Evolutionary conservation across 2,888 invertebrate genomes (phyloP), one percentile per base, ranked within the genome.

Genomic region (Lasioglossum villosulum): DNA sequence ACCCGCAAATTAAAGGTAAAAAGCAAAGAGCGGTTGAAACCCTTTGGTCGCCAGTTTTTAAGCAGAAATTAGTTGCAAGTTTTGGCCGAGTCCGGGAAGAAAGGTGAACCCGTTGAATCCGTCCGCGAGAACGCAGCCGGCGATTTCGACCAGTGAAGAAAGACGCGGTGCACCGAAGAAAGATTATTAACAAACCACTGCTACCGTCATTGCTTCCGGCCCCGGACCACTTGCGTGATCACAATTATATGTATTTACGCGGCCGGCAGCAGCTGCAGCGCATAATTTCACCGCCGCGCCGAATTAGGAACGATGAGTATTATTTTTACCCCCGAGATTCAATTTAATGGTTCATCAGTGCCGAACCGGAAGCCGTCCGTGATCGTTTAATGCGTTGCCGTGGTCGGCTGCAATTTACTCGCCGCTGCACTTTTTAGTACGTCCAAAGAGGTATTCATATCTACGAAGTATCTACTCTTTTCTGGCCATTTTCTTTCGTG

Each of bases 281-380:
- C 68, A 52, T 59, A 72, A 79, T 73, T 84, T 76, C 73, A 27
- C 14, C 66, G 42, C 12, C 45, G 70, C 27, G 30, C 52, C 76
- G 86, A 88, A 81, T 89, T 80, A 89, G 78, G 66, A 79, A 71
- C 76, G 76, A 86, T 79, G 89, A 76, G 52, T 89, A 80, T 81
- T 74, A 81, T 79, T 83, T 86, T 72, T 48, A 63, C 16, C 34
- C 73, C n/a, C 71, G 12, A 73, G 56, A 83, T 86, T 86, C 70
- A 74, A 83, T 89, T 80, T 75, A 76, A 27, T 59, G 37, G 37
- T 27, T 74, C 63, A 70, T 88, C 75, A 70, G 45, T 72, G 59
- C 37, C 72, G 59, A 78, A 71, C 27, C n/a, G n/a, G 59, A 23
- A 70, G 74, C 56, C 48, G 52, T 45, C 56, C 66, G 73, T 23